A percentile compares a stretch with the other conserved stretches of the same genome.
These are phyloP conservation scores for Piprites chloris DNA, from an alignment of 2,113 vertebrate species.

Conservation along the genomic window DNA sequence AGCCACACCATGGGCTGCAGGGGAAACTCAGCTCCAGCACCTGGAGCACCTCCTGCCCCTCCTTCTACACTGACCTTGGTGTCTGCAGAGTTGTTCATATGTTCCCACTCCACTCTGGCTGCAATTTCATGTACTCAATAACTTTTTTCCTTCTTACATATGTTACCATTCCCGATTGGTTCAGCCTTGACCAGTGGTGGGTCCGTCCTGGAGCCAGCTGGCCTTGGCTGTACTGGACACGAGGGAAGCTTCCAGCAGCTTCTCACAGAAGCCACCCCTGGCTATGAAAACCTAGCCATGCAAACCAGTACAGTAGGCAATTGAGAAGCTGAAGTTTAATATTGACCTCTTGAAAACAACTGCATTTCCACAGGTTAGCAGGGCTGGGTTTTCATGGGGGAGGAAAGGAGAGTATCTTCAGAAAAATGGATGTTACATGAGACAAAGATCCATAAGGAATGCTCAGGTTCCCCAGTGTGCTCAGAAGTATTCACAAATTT, in stretches of 20 bases:
- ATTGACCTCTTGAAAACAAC: neutral
- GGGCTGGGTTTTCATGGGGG: neutral
- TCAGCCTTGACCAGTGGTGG: neutral
- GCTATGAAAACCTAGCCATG: neutral
- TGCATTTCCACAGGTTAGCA: neutral
- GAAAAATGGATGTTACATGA: neutral
- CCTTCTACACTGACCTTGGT: neutral
- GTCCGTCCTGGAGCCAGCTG: neutral
- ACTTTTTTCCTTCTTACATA: neutral
- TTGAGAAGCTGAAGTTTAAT: neutral
- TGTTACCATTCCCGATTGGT: neutral
- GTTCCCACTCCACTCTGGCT: neutral
- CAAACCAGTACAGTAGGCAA: neutral
- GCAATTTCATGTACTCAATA: neutral
- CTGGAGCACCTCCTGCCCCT: neutral
- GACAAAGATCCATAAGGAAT: neutral
- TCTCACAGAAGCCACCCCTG: neutral
- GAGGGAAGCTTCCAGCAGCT: neutral
- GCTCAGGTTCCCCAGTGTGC: neutral
- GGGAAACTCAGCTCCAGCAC: neutral
- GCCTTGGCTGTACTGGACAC: neutral
- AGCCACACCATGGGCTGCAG: neutral
- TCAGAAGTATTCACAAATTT: neutral
- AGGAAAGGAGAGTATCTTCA: neutral
- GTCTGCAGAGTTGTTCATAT: neutral